These are phyloP conservation scores for Ramazzottius varieornatus DNA, from an alignment of 2,888 invertebrate genomes.

Conservation along the genomic window DNA sequence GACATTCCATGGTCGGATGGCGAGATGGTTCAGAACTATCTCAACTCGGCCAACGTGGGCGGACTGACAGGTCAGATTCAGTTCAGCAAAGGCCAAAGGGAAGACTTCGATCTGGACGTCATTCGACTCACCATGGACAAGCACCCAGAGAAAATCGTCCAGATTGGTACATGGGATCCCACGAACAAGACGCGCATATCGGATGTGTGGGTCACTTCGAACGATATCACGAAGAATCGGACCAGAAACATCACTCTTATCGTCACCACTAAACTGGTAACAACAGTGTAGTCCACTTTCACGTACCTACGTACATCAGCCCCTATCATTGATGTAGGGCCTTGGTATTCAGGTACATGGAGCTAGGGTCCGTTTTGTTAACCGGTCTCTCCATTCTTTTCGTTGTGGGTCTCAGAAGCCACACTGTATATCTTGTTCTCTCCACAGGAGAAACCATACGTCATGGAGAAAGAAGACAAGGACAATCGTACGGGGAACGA, in stretches of 20 bases:
- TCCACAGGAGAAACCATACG: not conserved
- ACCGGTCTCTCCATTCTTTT: no score
- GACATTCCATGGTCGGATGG: slow-evolving; percentile 1
- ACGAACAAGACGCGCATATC: slow-evolving; percentile 14
- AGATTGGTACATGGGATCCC: slow-evolving; percentile 16
- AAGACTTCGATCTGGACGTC: slow-evolving; percentile 56
- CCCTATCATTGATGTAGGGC: not conserved
- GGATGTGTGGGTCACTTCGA: slow-evolving; percentile 3
- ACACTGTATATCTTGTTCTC: no score
- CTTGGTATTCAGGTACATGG: no score
- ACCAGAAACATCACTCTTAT: not conserved
- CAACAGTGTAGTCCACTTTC: not conserved
- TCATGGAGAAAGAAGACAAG: not conserved
- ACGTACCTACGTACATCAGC: not conserved
- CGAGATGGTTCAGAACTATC: slow-evolving; percentile 6
- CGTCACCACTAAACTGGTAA: slow-evolving; percentile 5
- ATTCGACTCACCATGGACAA: not conserved
- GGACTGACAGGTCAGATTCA: slow-evolving; percentile 65
- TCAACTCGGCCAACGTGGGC: slow-evolving; percentile 5
- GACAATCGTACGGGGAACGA: slow-evolving; percentile 18
- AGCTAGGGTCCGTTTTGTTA: no score
- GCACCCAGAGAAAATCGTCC: slow-evolving; percentile 1
- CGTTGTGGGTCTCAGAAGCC: no score
- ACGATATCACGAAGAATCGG: not conserved
- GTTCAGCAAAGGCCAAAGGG: slow-evolving; percentile 55